Conservation (phyloP, 2,797 vertebrate species). For the Micromesistius poutassou region DNA sequence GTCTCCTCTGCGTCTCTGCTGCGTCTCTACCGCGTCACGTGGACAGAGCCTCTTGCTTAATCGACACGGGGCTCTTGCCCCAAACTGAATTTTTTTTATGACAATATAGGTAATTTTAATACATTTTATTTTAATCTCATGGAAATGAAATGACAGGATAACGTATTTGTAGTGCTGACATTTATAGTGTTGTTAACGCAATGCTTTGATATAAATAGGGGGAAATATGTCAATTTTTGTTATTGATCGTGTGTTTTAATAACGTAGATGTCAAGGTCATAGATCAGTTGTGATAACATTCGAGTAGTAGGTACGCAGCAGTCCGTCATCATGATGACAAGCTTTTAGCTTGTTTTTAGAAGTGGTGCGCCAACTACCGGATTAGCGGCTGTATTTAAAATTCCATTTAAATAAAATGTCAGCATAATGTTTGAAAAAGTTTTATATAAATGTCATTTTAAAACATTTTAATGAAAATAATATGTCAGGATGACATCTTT, state of each 20-base stretch:
- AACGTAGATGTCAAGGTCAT: background rate
- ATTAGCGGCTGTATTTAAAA: background rate
- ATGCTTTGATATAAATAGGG: background rate
- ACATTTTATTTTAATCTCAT: too few relatives aligned
- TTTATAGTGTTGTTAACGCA: background rate
- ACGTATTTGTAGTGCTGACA: background rate
- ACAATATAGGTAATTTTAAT: background rate
- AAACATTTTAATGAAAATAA: too few relatives aligned
- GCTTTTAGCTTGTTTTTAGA: background rate
- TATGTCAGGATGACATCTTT: background rate
- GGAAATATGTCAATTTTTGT: background rate
- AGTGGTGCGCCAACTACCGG: background rate
- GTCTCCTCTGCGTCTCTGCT: too few relatives aligned
- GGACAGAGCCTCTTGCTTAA: background rate
- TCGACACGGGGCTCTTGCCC: background rate
- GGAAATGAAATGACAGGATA: too few relatives aligned
- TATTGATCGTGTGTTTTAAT: background rate
- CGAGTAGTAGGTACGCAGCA: background rate
- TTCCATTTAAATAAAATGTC: background rate
- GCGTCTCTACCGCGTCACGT: slow-evolving; percentile 3
- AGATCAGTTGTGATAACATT: background rate
- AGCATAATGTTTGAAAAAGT: background rate
- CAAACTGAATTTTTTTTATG: background rate
- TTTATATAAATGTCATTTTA: background rate
- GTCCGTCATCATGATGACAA: background rate